These are phyloP conservation scores for Danio aesculapii DNA, from an alignment of 2,797 vertebrate species.

Conservation along the genomic window DNA sequence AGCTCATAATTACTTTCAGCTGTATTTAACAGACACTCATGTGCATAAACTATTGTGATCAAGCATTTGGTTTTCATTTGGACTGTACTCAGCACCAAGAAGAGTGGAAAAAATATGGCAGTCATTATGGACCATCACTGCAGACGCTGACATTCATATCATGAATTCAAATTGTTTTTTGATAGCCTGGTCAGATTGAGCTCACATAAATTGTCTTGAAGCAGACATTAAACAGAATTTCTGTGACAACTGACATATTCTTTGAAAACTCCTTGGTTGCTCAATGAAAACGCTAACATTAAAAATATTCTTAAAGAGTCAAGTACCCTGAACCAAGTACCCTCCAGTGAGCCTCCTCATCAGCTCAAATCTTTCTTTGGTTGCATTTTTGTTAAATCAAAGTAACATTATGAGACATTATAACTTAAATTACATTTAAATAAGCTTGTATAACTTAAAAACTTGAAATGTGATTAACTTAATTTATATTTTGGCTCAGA, in stretches of 20 bases:
- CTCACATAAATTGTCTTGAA: not conserved
- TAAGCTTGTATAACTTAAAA: too few relatives aligned
- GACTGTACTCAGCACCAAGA: not conserved
- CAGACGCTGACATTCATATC: not conserved
- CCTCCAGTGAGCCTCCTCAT: not conserved
- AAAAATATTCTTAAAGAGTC: not conserved
- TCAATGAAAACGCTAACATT: not conserved
- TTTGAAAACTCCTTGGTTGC: not conserved
- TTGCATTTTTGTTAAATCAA: too few relatives aligned
- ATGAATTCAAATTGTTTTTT: not conserved
- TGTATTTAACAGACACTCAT: slow-evolving; percentile 19
- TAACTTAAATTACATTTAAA: too few relatives aligned
- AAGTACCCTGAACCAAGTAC: not conserved
- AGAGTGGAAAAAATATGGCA: not conserved
- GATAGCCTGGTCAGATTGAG: not conserved
- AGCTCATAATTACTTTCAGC: slow-evolving; percentile 21
- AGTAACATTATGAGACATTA: too few relatives aligned
- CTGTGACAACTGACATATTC: not conserved
- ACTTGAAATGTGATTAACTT: too few relatives aligned
- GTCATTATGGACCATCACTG: not conserved
- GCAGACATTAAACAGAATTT: not conserved
- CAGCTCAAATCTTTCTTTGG: slow-evolving; percentile 8
- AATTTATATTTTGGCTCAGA: too few relatives aligned
- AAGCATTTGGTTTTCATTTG: slow-evolving; percentile 30
- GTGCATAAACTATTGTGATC: slow-evolving; percentile 16